These are phyloP conservation scores for Esperia sulphurella DNA, from an alignment of 2,888 invertebrate genomes.

Conservation along the genomic window DNA sequence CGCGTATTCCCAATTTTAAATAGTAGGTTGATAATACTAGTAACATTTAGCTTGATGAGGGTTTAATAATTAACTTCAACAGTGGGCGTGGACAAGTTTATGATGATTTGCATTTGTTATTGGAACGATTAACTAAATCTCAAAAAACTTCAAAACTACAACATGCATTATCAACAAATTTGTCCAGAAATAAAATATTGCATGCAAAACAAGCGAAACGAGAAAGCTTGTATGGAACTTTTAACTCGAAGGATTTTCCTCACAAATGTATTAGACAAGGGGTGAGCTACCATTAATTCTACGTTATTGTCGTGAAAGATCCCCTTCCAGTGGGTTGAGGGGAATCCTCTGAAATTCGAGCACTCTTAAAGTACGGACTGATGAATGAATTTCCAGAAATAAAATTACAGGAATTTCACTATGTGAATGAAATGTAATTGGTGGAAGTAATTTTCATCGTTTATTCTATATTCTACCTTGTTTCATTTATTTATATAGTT, in stretches of 20 bases:
- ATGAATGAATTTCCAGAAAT: conserved; percentile 2
- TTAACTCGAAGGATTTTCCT: conserved; percentile 18
- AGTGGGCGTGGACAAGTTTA: no score
- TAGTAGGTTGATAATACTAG: no score
- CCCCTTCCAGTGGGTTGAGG: neutral
- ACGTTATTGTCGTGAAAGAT: conserved; percentile 27
- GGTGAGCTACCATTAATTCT: conserved; percentile 38
- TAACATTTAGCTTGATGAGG: no score
- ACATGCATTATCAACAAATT: no score
- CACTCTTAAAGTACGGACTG: conserved; percentile 3
- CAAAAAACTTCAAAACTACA: no score
- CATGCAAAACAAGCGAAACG: no score
- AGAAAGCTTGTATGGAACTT: neutral
- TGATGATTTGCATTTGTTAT: no score
- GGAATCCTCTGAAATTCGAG: neutral
- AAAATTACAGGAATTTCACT: neutral
- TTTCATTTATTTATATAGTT: no score
- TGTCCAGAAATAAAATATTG: no score
- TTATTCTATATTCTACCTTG: neutral
- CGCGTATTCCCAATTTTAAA: no score
- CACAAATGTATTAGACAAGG: conserved; percentile 31
- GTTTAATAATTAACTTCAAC: no score
- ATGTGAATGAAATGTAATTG: conserved; percentile 3
- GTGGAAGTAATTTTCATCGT: neutral
- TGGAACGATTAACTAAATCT: no score